Conservation (phyloP, 2,888 invertebrate species). For the Limenitis camilla region DNA sequence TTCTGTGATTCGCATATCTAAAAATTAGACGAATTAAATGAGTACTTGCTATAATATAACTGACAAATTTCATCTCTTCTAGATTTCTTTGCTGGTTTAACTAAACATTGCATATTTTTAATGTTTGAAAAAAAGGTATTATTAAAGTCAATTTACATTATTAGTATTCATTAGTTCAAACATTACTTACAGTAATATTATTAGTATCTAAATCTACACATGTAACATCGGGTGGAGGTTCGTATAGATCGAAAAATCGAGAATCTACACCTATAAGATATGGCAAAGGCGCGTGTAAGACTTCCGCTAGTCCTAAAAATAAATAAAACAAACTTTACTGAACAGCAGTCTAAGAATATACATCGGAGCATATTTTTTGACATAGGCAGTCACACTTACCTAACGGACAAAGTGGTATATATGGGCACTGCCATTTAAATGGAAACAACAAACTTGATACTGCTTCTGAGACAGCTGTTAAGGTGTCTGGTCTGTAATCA, state of each 20-base stretch:
- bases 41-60: background rate
- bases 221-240: conserved; percentile 96
- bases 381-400: conserved; percentile 71
- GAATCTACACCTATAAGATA: conserved; percentile 98
- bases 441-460: conserved; percentile 96
- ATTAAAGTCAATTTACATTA: too few species aligned
- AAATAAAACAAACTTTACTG: too few species aligned
- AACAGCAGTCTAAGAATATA: too few species aligned
- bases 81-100: too few species aligned
- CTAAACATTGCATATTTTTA: too few species aligned
- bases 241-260: conserved; percentile 96
- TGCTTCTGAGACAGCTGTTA: conserved; percentile 98
- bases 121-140: too few species aligned
- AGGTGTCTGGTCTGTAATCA: conserved; percentile 86
- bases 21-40: background rate
- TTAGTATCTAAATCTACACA: conserved; percentile 99
- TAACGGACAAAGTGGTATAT: conserved; percentile 98
- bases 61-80: background rate
- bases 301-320: conserved; percentile 87
- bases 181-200: conserved; percentile 85
- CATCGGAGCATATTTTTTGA: too few species aligned
- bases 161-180: background rate
- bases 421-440: conserved; percentile 99
- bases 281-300: conserved; percentile 96
- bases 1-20: conserved; percentile 91